A percentile compares a stretch with the other conserved stretches of the same genome.
These are phyloP conservation scores for Mola mola DNA, from an alignment of 2,113 vertebrate genomes.

Conservation along the genomic window DNA sequence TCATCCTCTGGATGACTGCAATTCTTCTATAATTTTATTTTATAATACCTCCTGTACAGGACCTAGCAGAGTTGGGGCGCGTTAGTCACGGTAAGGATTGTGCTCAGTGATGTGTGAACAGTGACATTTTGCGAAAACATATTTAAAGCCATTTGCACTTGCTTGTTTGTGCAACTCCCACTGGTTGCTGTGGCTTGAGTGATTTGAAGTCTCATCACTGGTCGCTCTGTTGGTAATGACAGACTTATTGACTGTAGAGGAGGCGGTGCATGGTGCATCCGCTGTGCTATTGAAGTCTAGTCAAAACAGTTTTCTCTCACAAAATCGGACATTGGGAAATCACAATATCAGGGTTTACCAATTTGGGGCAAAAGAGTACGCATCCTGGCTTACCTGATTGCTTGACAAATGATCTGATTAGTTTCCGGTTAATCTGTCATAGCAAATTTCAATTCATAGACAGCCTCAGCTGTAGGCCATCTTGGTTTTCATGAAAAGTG, in stretches of 20 bases:
- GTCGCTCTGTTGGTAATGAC: slow-evolving; percentile 15
- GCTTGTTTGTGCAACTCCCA: slow-evolving; percentile 39
- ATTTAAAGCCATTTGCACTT: slow-evolving; percentile 45
- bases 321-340: too few relatives aligned
- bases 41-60: slow-evolving; percentile 11
- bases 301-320: too few relatives aligned
- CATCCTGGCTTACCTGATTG: too few relatives aligned
- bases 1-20: not conserved
- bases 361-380: too few relatives aligned
- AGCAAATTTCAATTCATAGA: slow-evolving; percentile 34
- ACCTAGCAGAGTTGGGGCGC: not conserved
- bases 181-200: slow-evolving; percentile 23
- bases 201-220: slow-evolving; percentile 36
- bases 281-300: not conserved
- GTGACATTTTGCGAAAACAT: slow-evolving; percentile 60
- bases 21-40: too few relatives aligned
- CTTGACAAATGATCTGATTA: too few relatives aligned
- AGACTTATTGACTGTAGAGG: slow-evolving; percentile 20
- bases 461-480: slow-evolving; percentile 38
- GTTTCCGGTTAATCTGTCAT: too few relatives aligned
- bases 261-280: slow-evolving; percentile 14
- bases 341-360: too few relatives aligned
- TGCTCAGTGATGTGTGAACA: slow-evolving; percentile 51
- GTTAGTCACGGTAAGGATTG: slow-evolving; percentile 22
- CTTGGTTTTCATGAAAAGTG: slow-evolving; percentile 56